These are phyloP conservation scores for Epinephelus cyanopodus DNA, from an alignment of 2,113 vertebrate species.

Conservation along the genomic window DNA sequence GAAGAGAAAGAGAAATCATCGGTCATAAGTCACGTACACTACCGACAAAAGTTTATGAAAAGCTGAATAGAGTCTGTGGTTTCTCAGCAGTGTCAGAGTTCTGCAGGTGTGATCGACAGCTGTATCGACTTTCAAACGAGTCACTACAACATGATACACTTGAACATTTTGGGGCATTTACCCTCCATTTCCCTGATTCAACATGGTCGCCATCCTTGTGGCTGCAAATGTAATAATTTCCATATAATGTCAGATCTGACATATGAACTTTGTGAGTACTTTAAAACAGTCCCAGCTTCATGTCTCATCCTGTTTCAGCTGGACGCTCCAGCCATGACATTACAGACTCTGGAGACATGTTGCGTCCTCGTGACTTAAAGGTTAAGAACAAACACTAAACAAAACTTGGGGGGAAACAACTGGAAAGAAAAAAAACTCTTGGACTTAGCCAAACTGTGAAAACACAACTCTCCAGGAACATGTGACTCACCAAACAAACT, in stretches of 20 bases:
- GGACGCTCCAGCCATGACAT: constrained; percentile 7
- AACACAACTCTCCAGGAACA: constrained; percentile 70
- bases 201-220: background rate
- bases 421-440: constrained; percentile 47
- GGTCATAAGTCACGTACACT: background rate
- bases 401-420: constrained; percentile 37
- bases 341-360: constrained; percentile 20
- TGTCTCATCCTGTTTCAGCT: constrained; percentile 10
- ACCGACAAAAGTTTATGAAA: background rate
- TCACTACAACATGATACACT: background rate
- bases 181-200: background rate
- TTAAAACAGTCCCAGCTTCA: constrained; percentile 7
- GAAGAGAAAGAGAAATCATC: background rate
- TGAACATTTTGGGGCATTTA: background rate
- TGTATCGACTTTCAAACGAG: constrained; percentile 4
- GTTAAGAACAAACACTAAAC: constrained; percentile 59
- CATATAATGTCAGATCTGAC: background rate
- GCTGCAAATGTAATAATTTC: constrained; percentile 6
- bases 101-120: background rate
- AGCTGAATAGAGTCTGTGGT: background rate
- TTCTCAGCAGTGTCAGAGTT: background rate
- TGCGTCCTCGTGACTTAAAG: constrained; percentile 45
- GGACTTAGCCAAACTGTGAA: constrained; percentile 60
- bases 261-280: constrained; percentile 10
- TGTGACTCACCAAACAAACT: constrained; percentile 77